Evolutionary conservation across 2,888 invertebrate genomes (phyloP).

Genomic region (Gortyna flavago): DNA sequence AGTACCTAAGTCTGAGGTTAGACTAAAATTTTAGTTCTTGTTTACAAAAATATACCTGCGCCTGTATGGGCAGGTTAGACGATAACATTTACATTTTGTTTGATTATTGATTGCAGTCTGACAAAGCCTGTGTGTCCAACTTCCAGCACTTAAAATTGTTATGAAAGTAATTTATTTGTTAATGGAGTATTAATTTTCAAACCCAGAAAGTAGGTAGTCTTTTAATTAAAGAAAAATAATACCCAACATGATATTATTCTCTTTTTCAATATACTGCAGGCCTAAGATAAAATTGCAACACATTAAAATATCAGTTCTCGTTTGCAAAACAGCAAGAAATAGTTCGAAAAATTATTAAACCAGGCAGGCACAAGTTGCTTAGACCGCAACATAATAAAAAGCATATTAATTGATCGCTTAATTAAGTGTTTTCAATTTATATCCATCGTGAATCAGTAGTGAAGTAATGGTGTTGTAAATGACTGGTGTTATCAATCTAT

Average conservation of each 20-base stretch:
- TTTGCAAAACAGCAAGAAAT: slow-evolving; percentile 16
- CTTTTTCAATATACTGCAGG: neutral
- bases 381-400: slow-evolving; percentile 49
- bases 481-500: slow-evolving; percentile 78
- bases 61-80: neutral
- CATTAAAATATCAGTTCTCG: slow-evolving; percentile 7
- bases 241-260: neutral
- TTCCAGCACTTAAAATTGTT: neutral
- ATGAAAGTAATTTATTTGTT: neutral
- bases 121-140: neutral
- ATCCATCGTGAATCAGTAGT: slow-evolving; percentile 70
- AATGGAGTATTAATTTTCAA: fast-evolving
- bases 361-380: slow-evolving; percentile 30
- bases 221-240: neutral
- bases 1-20: neutral
- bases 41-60: neutral
- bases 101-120: neutral
- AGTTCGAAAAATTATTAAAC: slow-evolving; percentile 27
- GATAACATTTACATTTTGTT: neutral
- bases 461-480: slow-evolving; percentile 73
- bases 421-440: slow-evolving; percentile 70
- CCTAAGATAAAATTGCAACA: neutral
- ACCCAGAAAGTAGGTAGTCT: neutral
- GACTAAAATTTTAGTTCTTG: neutral
- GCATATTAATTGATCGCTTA: slow-evolving; percentile 60